Evolutionary conservation across 1,140 invertebrate species (phyloP).

Genomic region (Drosophila carrolli): DNA sequence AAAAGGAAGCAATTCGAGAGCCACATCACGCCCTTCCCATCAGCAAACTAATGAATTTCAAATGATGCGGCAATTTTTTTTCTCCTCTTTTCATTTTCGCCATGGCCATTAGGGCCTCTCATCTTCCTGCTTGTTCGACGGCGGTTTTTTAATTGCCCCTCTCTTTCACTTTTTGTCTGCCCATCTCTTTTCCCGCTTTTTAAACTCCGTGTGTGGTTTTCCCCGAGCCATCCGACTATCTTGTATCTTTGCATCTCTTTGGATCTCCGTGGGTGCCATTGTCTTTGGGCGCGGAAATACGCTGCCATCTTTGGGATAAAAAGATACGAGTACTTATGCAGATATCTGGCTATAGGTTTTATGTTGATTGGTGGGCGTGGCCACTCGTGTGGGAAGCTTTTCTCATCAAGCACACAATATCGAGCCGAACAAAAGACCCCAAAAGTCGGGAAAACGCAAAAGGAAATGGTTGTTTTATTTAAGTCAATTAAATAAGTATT

Average conservation of each 20-base stretch:
- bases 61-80: conserved; percentile 76
- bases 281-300: conserved; percentile 57
- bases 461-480: conserved; percentile 1
- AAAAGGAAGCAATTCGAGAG: conserved; percentile 62
- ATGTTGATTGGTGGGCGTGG: conserved; percentile 37
- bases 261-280: conserved; percentile 31
- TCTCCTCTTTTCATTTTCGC: conserved; percentile 43
- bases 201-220: conserved; percentile 54
- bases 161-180: conserved; percentile 10
- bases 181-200: conserved; percentile 40
- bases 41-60: conserved; percentile 72
- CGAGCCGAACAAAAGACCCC: conserved; percentile 1
- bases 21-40: conserved; percentile 43
- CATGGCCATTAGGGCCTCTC: conserved; percentile 51
- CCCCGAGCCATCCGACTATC: background rate
- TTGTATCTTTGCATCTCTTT: conserved; percentile 8
- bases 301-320: conserved; percentile 38
- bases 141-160: conserved; percentile 68
- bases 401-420: background rate
- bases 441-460: background rate
- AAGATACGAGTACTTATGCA: conserved; percentile 8
- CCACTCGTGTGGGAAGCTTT: conserved; percentile 42
- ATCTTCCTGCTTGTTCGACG: conserved; percentile 60
- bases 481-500: background rate
- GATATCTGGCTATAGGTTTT: conserved; percentile 3